These are phyloP conservation scores for Coenobita brevimanus DNA, from an alignment of 1,140 invertebrate genomes.

Conservation along the genomic window DNA sequence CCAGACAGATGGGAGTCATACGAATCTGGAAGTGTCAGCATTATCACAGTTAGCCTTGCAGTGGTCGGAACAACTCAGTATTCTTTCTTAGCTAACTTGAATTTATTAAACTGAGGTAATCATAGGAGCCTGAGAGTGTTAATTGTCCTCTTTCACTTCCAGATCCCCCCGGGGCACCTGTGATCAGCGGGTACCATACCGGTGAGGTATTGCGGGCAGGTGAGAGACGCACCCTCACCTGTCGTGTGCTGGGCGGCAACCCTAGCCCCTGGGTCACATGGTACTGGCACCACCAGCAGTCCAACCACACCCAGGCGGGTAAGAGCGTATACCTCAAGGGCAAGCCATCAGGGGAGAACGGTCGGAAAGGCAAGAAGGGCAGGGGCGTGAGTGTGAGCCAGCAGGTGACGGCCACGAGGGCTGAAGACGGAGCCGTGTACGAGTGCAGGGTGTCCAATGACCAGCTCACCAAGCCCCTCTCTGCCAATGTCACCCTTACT, in stretches of 20 bases:
- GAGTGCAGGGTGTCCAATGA: slow-evolving; percentile 84
- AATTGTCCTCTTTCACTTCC: no score
- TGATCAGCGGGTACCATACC: slow-evolving; percentile 90
- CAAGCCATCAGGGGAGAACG: neutral
- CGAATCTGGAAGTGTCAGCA: no score
- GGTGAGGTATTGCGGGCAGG: slow-evolving; percentile 87
- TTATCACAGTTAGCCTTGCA: no score
- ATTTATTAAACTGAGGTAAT: no score
- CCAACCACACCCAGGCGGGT: slow-evolving; percentile 72
- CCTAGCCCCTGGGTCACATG: slow-evolving; percentile 91
- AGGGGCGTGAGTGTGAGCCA: slow-evolving; percentile 88
- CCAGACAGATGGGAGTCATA: no score
- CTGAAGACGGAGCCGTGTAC: slow-evolving; percentile 93
- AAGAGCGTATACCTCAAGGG: slow-evolving; percentile 37
- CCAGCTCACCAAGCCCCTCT: slow-evolving; percentile 7
- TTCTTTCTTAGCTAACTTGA: no score
- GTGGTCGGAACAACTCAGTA: no score
- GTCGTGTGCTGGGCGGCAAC: slow-evolving; percentile 94
- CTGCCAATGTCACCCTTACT: slow-evolving; percentile 51
- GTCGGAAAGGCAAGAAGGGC: neutral
- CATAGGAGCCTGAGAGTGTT: no score
- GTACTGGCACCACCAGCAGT: slow-evolving; percentile 79
- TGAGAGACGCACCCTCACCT: slow-evolving; percentile 88
- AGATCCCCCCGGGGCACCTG: slow-evolving; percentile 94
- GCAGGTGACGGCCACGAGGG: slow-evolving; percentile 87